phyloP scores from a whole-genome alignment of 2,113 vertebrate species.

The Scartelaos histophorus region DNA sequence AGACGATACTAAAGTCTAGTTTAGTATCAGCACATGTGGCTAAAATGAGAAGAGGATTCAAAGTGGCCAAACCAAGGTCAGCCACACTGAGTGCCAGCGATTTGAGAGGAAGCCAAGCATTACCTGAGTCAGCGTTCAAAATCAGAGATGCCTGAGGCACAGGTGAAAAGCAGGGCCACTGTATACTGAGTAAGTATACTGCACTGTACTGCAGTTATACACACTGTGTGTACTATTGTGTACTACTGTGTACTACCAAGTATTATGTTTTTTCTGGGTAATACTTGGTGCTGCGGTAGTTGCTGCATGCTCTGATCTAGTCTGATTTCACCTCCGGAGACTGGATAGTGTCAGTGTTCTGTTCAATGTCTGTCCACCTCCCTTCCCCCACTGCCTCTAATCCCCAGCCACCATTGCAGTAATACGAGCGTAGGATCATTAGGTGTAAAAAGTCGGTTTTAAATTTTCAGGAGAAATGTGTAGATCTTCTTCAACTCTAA shows the following conservation, averaged over 20 bases:
- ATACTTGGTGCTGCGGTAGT: conserved; percentile 9
- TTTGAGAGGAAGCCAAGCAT: background rate
- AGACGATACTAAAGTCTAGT: conserved; percentile 1
- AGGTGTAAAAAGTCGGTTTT: conserved; percentile 55
- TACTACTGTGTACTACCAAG: background rate
- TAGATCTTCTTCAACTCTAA: conserved; percentile 62
- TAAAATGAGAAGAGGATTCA: conserved; percentile 35
- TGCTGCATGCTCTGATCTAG: conserved; percentile 36
- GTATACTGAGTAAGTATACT: background rate
- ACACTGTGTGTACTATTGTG: background rate
- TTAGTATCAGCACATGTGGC: conserved; percentile 42
- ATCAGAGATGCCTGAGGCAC: conserved; percentile 43
- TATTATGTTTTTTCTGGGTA: background rate
- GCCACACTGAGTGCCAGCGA: background rate
- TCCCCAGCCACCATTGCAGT: conserved; percentile 29
- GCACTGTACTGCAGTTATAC: background rate
- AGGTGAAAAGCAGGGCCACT: conserved; percentile 12
- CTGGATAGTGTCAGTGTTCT: conserved; percentile 19
- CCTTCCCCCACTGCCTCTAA: conserved; percentile 26
- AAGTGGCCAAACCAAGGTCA: background rate
- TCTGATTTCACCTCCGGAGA: conserved; percentile 45
- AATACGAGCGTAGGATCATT: conserved; percentile 39
- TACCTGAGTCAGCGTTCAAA: conserved; percentile 44
- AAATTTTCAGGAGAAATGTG: conserved; percentile 61
- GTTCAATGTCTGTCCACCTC: conserved; percentile 21